phyloP scores from a whole-genome alignment of 2,113 vertebrate species.

The Cyanistes caeruleus region DNA sequence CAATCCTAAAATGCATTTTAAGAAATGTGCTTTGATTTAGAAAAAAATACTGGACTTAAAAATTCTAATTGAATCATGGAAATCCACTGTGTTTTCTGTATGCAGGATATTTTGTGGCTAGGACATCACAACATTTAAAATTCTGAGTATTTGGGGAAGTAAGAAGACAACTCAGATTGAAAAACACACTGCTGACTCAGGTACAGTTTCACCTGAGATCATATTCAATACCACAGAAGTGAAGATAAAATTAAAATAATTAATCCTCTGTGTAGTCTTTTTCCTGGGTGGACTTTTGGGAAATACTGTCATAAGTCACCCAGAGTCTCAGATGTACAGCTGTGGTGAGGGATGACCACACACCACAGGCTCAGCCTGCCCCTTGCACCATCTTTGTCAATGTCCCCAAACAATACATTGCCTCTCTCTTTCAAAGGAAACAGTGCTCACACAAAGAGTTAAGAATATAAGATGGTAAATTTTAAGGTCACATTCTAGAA shows the following conservation, averaged over 20 bases:
- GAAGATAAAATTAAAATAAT: neutral
- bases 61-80: neutral
- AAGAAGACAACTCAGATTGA: neutral
- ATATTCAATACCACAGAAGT: neutral
- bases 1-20: neutral
- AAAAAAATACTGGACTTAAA: neutral
- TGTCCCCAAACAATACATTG: rapidly evolving
- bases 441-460: neutral
- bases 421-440: neutral
- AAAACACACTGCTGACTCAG: neutral
- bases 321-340: neutral
- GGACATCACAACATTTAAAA: neutral
- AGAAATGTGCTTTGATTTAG: neutral
- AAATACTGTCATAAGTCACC: neutral
- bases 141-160: neutral
- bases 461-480: neutral
- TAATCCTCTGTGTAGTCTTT: neutral
- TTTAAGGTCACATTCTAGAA: neutral
- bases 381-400: neutral
- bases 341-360: neutral
- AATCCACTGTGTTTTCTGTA: neutral
- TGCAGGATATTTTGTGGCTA: neutral
- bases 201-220: neutral
- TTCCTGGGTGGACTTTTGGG: neutral
- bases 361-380: rapidly evolving